These are phyloP conservation scores for Malacosoma neustria DNA, from an alignment of 2,888 invertebrate genomes.

Conservation along the genomic window DNA sequence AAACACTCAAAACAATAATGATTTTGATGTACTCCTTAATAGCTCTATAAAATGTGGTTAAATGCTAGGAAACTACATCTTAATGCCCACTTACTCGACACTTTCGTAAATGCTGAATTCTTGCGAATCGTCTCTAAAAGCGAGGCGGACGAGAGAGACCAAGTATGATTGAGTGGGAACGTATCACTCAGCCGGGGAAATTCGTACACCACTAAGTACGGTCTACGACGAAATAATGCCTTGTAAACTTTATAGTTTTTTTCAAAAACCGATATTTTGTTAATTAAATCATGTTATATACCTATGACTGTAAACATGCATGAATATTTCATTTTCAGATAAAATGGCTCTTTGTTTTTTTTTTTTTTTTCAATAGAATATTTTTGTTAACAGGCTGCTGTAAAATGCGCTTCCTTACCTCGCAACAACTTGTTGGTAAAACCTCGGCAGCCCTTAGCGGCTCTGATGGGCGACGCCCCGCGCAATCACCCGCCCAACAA, in stretches of 20 bases:
- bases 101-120: constrained; percentile 26
- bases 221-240: constrained; percentile 21
- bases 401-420: constrained; percentile 68
- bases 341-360: constrained; percentile 13
- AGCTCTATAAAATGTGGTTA: too few relatives aligned
- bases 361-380: constrained; percentile 9
- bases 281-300: too few relatives aligned
- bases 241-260: constrained; percentile 22
- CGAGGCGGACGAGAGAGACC: constrained; percentile 15
- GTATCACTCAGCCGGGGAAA: constrained; percentile 29
- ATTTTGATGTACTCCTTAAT: too few relatives aligned
- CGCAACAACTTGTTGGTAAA: constrained; percentile 67
- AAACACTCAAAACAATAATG: too few relatives aligned
- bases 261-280: constrained; percentile 20
- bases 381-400: constrained; percentile 53
- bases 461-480: constrained; percentile 52
- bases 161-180: constrained; percentile 36
- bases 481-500: constrained; percentile 66
- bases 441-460: constrained; percentile 58
- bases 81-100: constrained; percentile 25
- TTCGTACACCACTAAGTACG: constrained; percentile 20
- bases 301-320: too few relatives aligned
- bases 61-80: too few relatives aligned
- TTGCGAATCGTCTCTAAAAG: constrained; percentile 28
- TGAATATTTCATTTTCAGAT: too few relatives aligned